These are phyloP conservation scores for Lasius platythorax DNA, from an alignment of 2,888 invertebrate genomes.

Conservation along the genomic window DNA sequence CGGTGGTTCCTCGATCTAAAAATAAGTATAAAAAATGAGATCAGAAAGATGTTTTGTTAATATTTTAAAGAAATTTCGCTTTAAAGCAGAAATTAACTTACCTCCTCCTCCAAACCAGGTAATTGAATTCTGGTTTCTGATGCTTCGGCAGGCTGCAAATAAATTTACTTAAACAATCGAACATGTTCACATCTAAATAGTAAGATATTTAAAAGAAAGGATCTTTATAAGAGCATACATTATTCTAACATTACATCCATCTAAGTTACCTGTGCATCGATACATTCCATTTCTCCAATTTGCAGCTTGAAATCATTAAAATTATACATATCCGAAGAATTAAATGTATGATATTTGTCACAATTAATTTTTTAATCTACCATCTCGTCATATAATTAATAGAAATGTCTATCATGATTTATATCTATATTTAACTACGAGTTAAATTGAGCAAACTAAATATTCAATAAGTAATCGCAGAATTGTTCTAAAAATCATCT, in stretches of 20 bases:
- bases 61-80: neutral
- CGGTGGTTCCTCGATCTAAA: constrained; percentile 84
- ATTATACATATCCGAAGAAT: constrained; percentile 64
- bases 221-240: constrained; percentile 27
- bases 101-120: constrained; percentile 89
- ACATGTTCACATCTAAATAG: neutral
- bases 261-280: constrained; percentile 90
- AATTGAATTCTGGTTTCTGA: constrained; percentile 92
- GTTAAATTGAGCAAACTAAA: neutral
- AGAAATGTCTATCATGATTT: neutral
- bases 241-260: constrained; percentile 47
- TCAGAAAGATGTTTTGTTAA: constrained; percentile 1
- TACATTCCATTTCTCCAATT: constrained; percentile 88
- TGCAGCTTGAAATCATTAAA: constrained; percentile 87
- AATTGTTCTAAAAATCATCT: constrained; percentile 65
- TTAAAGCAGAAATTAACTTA: constrained; percentile 69
- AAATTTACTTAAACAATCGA: constrained; percentile 40
- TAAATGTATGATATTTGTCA: constrained; percentile 15
- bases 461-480: neutral
- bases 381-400: neutral
- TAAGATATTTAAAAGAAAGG: neutral
- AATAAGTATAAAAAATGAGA: constrained; percentile 4
- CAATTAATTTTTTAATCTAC: constrained; percentile 11
- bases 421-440: neutral
- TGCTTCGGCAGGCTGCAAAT: constrained; percentile 91